Evolutionary conservation across 2,797 vertebrate genomes (phyloP), one percentile per base, ranked within the genome.

Genomic region (Ptychobarbus kaznakovi): DNA sequence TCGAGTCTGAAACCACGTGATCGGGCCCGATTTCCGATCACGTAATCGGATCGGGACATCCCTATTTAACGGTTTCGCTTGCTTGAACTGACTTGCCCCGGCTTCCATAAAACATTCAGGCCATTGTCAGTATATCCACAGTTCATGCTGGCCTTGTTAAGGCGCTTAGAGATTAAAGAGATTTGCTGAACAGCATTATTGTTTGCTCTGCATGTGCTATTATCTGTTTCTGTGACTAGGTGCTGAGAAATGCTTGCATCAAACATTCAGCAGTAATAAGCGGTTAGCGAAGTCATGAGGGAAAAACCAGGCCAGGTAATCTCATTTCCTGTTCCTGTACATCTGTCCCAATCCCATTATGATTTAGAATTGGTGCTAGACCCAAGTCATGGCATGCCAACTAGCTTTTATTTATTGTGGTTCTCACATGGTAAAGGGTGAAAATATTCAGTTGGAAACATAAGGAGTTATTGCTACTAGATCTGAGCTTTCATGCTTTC

Each of bases 331-430:
- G 20, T 51, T 66, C 58, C 51, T 40, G 32, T 58, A 51, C 44
- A 53, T 73, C 80, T 77, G 35, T 74, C 32, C 32, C 25, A 32
- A 40, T 77, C 12, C 61, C 46, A 81, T 85, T 74, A 83, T n/a
- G 63, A 84, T 72, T 73, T 22, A 18, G 51, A 63, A 35, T 25
- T 53, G 16, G 16, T 1, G 4, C 20, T 66, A 61, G 28, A 15
- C 25, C 53, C 20, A 38, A 80, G 81, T 78, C 18, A 77, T 10
- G 12, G 18, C 61, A 49, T 7, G 44, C 82, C 46, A 25, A 3
- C 28, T 74, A 40, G 16, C 44, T 79, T 63, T 75, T 82, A 86
- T 89, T 88, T 85, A 90, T 77, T 6, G 80, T 82, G 44, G 66
- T 88, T 83, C 18, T 75, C 4, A 75, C 46, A 42, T 20, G 42